phyloP scores from a whole-genome alignment of 1,140 invertebrate species.

The Drosophila triauraria region DNA sequence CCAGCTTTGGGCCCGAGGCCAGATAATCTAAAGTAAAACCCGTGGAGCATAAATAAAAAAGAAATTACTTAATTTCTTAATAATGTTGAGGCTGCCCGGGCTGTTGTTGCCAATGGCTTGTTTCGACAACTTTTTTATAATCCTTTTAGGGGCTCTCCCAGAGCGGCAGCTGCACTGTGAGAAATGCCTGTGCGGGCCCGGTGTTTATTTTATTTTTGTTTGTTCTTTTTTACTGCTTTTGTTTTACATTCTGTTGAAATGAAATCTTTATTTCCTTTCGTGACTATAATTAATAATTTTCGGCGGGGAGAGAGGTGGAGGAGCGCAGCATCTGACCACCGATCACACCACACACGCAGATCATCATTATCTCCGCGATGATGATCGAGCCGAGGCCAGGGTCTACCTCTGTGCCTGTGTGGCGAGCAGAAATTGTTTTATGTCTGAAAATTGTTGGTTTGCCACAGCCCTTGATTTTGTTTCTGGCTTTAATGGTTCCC shows the following conservation, averaged over 20 bases:
- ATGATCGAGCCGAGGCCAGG: conserved; percentile 32
- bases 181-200: conserved; percentile 71
- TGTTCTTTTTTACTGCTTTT: conserved; percentile 20
- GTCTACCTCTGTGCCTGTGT: conserved; percentile 7
- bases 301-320: conserved; percentile 28
- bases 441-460: conserved; percentile 78
- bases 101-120: conserved; percentile 74
- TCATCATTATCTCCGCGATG: conserved; percentile 52
- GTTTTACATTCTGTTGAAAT: conserved; percentile 82
- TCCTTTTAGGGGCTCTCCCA: conserved; percentile 75
- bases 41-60: conserved; percentile 83
- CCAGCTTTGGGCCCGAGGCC: conserved; percentile 44
- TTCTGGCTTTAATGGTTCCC: conserved; percentile 57
- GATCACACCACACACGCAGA: conserved; percentile 76
- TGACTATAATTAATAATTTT: conserved; percentile 84
- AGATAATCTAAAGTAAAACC: conserved; percentile 84
- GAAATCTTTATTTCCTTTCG: conserved; percentile 85
- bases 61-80: conserved; percentile 84
- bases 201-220: conserved; percentile 9
- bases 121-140: conserved; percentile 84
- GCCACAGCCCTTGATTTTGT: conserved; percentile 39
- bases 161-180: conserved; percentile 72
- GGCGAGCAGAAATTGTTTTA: conserved; percentile 75
- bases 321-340: conserved; percentile 55
- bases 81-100: conserved; percentile 67